Evolutionary conservation across 2,113 vertebrate genomes (phyloP), one percentile per base, ranked within the genome.

Genomic region (Pollimyrus isidori): DNA sequence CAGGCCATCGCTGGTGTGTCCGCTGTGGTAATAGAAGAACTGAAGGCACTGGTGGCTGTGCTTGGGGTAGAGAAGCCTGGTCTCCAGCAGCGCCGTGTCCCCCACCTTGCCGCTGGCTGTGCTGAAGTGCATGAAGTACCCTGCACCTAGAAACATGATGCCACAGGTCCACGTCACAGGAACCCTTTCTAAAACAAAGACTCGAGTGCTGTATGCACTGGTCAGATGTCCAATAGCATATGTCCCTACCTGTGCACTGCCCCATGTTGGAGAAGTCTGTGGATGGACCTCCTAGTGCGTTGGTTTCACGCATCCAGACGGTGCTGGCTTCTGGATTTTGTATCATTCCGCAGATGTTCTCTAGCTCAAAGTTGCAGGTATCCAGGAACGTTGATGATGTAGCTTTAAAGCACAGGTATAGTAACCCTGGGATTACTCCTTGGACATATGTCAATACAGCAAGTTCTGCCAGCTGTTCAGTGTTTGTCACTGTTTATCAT

Each of bases 321-420:
- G 89, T 93, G 62, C 53, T 93, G 89, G 96, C 95, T 0, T 17
- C 93, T 88, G 94, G 90, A 91, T 96, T 96, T 95, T 99, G 97
- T 93, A 98, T 94, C 97, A 99, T 98, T n/a, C 98, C 98, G 89
- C 98, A 99, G 80, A 99, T 95, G 87, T 97, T 98, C 86, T 96
- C 97, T 89, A 95, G 92, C 93, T 99, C 98, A 96, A 99, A 99
- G 93, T 94, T 93, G 17, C 98, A 99, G 0, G 96, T 96, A 90
- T 99, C 98, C 96, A 99, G 92, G 90, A 98, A 99, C 7, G 94
- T 98, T 52, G 97, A 92, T 62, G 95, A 96, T 80, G 95, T 95
- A 46, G 96, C 98, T 99, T 35, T 42, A 83, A 89, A 91, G 56
- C 23, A 53, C 48, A 89, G 87, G 10, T 23, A 19, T 11, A 19